These are phyloP conservation scores for Fragum sueziense DNA, from an alignment of 2,888 invertebrate genomes.

Conservation along the genomic window DNA sequence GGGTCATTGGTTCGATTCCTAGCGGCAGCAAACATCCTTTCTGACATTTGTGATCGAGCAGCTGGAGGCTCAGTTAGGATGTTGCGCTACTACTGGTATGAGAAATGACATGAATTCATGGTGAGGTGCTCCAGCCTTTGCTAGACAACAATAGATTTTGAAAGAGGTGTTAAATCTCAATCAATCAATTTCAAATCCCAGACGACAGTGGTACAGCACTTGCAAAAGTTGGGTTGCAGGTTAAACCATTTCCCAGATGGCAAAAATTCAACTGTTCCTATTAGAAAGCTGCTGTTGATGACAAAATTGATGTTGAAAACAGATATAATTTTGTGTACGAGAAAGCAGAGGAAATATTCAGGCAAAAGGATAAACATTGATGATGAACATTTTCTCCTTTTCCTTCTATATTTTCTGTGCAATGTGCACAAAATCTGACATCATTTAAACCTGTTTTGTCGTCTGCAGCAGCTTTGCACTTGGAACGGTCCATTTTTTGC, in stretches of 20 bases:
- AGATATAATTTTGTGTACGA: neutral
- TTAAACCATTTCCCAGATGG: neutral
- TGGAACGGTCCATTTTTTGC: neutral
- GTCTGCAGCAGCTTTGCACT: neutral
- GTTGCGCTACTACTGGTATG: neutral
- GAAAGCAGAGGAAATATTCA: neutral
- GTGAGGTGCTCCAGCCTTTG: too few relatives aligned
- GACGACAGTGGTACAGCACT: neutral
- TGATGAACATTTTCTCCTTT: slow-evolving; percentile 5
- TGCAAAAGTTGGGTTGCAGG: neutral
- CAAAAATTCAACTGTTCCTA: neutral
- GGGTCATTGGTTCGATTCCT: neutral
- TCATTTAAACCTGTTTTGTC: too few relatives aligned
- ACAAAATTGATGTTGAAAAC: neutral
- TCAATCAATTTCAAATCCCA: neutral
- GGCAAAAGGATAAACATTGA: neutral
- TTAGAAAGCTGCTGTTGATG: too few relatives aligned
- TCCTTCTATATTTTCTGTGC: neutral
- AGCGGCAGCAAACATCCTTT: too few relatives aligned
- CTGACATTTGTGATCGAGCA: too few relatives aligned
- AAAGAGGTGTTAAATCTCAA: neutral
- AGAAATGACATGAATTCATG: too few relatives aligned
- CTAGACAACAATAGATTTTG: too few relatives aligned
- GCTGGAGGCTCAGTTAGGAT: too few relatives aligned
- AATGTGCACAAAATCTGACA: neutral